These are phyloP conservation scores for Drosophila fulvimacula DNA, from an alignment of 2,888 invertebrate genomes.

Conservation along the genomic window DNA sequence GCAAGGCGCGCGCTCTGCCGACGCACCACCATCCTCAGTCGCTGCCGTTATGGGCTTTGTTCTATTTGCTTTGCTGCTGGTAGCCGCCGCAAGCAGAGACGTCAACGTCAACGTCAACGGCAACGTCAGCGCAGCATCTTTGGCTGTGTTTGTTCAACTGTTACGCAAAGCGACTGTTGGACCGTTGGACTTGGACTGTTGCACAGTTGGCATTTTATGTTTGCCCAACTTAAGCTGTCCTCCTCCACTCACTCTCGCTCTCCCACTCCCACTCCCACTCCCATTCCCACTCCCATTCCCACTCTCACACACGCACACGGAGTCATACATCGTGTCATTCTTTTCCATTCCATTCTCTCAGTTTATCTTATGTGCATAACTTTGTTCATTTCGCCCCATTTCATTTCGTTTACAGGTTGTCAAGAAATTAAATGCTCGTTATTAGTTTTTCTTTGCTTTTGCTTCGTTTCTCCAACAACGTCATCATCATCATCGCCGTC, in stretches of 20 bases:
- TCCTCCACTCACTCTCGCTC: constrained; percentile 2
- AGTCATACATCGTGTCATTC: constrained; percentile 24
- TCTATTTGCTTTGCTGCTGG: constrained; percentile 35
- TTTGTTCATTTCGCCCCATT: constrained; percentile 48
- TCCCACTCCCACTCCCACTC: neutral
- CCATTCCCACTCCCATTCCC: constrained; percentile 3
- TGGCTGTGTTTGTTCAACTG: constrained; percentile 55
- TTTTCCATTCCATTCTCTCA: constrained; percentile 37
- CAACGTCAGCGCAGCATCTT: constrained; percentile 20
- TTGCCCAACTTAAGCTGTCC: constrained; percentile 21
- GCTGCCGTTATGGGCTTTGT: constrained; percentile 12
- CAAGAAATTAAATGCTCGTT: constrained; percentile 69
- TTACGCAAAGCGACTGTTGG: constrained; percentile 39
- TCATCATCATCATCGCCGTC: constrained; percentile 24
- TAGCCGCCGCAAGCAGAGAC: constrained; percentile 22
- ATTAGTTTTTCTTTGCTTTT: constrained; percentile 43
- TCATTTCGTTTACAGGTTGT: constrained; percentile 60
- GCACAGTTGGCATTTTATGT: constrained; percentile 32
- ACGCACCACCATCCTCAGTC: constrained; percentile 38
- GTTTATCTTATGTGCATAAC: constrained; percentile 51
- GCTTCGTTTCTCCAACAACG: constrained; percentile 15
- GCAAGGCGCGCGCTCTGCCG: constrained; percentile 16
- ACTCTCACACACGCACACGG: neutral
- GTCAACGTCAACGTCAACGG: neutral
- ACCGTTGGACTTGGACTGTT: constrained; percentile 44